Conservation (phyloP, 2,797 vertebrate genomes). For the Acipenser ruthenus region DNA sequence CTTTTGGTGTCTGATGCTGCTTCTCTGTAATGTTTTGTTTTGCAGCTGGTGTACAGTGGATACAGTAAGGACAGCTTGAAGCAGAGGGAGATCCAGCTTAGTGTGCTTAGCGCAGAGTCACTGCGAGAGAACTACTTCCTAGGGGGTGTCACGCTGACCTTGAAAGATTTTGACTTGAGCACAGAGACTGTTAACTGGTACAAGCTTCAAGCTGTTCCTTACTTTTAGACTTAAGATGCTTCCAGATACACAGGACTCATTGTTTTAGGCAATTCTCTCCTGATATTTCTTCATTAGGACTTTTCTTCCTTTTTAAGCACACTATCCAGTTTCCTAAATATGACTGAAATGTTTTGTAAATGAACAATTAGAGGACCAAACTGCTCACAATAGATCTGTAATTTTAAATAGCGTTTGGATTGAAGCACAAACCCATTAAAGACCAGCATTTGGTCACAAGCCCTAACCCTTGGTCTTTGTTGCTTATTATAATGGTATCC, state of each 20-base stretch:
- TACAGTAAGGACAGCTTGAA: slow-evolving; percentile 87
- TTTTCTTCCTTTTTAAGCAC: slow-evolving; percentile 38
- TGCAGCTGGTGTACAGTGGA: slow-evolving; percentile 87
- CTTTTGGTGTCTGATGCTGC: not conserved
- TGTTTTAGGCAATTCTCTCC: slow-evolving; percentile 15
- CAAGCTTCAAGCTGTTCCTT: slow-evolving; percentile 78
- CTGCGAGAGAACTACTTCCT: slow-evolving; percentile 93
- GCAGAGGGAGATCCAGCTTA: slow-evolving; percentile 86
- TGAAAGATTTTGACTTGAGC: slow-evolving; percentile 96
- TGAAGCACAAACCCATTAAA: too few species aligned
- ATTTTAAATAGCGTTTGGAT: not conserved
- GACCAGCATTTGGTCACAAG: too few species aligned
- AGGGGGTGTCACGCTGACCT: slow-evolving; percentile 82
- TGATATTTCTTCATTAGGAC: slow-evolving; percentile 31
- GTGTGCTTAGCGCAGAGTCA: slow-evolving; percentile 91
- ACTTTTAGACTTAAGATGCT: slow-evolving; percentile 51
- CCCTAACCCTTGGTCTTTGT: too few species aligned
- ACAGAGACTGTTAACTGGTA: slow-evolving; percentile 96
- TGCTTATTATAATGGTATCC: too few species aligned
- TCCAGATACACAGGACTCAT: not conserved
- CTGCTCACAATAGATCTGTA: slow-evolving; percentile 27
- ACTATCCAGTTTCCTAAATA: slow-evolving; percentile 38
- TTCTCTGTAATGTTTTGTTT: not conserved
- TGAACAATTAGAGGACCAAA: slow-evolving; percentile 69
- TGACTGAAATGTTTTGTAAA: slow-evolving; percentile 58